These are phyloP conservation scores for Drosophila tanythrix DNA, from an alignment of 2,888 invertebrate genomes.

Conservation along the genomic window DNA sequence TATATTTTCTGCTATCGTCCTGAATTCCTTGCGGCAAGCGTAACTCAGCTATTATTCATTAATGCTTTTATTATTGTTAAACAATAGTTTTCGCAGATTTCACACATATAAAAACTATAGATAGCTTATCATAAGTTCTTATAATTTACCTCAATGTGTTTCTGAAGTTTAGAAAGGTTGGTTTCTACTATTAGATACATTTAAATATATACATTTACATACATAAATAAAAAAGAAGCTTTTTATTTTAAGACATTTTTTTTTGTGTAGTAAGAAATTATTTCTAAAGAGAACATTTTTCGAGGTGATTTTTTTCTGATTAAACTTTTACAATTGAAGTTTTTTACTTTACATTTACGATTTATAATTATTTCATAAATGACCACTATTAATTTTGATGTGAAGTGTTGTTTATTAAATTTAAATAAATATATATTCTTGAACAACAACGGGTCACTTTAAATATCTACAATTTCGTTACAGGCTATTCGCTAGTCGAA, in stretches of 20 bases:
- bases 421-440: background rate
- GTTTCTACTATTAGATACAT: background rate
- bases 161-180: background rate
- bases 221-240: background rate
- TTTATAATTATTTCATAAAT: background rate
- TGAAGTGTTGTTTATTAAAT: background rate
- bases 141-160: background rate
- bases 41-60: too few species aligned
- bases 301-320: background rate
- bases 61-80: too few species aligned
- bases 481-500: background rate
- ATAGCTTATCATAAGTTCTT: background rate
- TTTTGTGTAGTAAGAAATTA: too few species aligned
- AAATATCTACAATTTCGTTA: background rate
- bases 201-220: too few species aligned
- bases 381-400: background rate
- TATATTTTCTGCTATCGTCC: background rate
- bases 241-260: background rate
- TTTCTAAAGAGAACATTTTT: background rate
- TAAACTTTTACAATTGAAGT: background rate
- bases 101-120: background rate
- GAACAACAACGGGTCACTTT: background rate
- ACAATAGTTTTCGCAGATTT: background rate
- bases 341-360: background rate
- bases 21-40: fast-evolving